These are phyloP conservation scores for Proales similis DNA, from an alignment of 1,140 invertebrate species.

Conservation along the genomic window DNA sequence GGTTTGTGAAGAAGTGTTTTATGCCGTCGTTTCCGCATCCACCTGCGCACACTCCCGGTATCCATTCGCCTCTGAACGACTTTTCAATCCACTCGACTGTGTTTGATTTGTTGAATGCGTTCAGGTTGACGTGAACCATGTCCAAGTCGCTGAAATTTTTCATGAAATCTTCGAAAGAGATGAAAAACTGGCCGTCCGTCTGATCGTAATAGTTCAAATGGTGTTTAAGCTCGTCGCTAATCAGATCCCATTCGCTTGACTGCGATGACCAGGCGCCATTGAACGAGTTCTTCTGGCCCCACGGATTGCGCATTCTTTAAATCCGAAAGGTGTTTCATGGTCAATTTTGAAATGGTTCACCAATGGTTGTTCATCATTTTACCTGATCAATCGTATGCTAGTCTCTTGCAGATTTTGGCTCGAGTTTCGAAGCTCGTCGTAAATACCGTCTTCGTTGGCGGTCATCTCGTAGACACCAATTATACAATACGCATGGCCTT, in stretches of 20 bases:
- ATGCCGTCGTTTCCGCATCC: slow-evolving; percentile 33
- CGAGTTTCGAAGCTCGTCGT: too few species aligned
- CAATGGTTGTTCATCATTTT: too few species aligned
- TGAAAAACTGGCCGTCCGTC: slow-evolving; percentile 57
- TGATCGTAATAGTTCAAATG: slow-evolving; percentile 10
- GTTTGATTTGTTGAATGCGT: not conserved
- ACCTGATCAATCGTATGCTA: too few species aligned
- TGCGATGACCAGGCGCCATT: slow-evolving; percentile 58
- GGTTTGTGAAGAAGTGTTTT: slow-evolving; percentile 35
- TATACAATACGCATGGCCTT: slow-evolving; percentile 58
- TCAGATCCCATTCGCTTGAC: slow-evolving; percentile 61
- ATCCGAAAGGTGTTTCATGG: not conserved
- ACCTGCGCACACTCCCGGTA: slow-evolving; percentile 22
- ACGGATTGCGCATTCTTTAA: slow-evolving; percentile 53
- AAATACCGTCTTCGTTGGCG: too few species aligned
- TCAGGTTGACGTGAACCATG: slow-evolving; percentile 20
- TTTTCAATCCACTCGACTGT: slow-evolving; percentile 15
- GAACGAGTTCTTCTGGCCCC: slow-evolving; percentile 59
- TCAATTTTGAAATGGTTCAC: not conserved
- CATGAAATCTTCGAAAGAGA: slow-evolving; percentile 52
- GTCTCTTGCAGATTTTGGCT: too few species aligned
- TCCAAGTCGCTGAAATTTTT: slow-evolving; percentile 29
- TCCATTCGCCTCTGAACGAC: slow-evolving; percentile 22
- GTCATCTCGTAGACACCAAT: slow-evolving; percentile 63
- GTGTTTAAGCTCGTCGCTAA: slow-evolving; percentile 45